phyloP scores from a whole-genome alignment of 2,113 vertebrate genomes.

The Mystacornis crossleyi region DNA sequence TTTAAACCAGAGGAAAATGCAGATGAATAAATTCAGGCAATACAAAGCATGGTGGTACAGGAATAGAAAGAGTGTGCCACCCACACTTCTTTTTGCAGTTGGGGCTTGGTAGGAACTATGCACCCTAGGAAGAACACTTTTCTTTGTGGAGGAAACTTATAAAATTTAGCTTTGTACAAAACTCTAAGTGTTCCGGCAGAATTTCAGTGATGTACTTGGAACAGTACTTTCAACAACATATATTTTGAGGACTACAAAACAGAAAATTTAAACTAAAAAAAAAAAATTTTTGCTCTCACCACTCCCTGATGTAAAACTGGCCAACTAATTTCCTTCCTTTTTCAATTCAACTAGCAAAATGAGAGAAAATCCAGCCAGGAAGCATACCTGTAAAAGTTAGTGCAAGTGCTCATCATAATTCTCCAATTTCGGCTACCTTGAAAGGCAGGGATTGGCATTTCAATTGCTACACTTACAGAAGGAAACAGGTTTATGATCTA shows the following conservation, averaged over 20 bases:
- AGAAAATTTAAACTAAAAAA: background rate
- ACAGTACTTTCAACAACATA: background rate
- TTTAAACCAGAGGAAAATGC: background rate
- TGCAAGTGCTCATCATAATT: background rate
- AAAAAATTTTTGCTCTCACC: no score
- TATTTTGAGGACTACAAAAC: background rate
- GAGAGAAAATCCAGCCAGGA: background rate
- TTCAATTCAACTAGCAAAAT: background rate
- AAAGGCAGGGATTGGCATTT: background rate
- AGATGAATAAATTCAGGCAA: background rate
- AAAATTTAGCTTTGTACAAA: background rate
- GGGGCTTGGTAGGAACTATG: background rate
- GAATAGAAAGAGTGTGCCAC: background rate
- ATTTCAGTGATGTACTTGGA: background rate
- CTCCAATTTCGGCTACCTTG: background rate
- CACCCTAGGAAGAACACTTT: background rate
- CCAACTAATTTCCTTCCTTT: background rate
- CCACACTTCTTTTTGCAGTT: background rate
- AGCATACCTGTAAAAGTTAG: background rate
- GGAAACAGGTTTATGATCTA: conserved; percentile 16
- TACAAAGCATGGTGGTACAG: rapidly evolving
- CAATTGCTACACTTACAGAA: background rate
- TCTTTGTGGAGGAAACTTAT: background rate
- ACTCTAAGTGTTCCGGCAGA: background rate
- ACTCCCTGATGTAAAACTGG: background rate